Evolutionary conservation across 2,888 invertebrate species (phyloP).

Genomic region (Drosophila fulvimacula): DNA sequence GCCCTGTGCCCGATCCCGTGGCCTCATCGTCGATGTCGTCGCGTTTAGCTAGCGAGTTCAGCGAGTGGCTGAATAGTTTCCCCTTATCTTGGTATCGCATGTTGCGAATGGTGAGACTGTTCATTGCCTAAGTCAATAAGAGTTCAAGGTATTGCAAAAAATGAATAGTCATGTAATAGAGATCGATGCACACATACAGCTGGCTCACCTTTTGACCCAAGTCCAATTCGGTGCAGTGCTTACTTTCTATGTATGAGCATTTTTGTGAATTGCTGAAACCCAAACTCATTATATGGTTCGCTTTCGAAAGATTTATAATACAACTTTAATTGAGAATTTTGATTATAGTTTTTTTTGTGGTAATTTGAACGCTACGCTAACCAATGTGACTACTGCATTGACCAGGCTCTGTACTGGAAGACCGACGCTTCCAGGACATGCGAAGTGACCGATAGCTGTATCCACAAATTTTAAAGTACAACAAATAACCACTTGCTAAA

Average conservation of each 20-base stretch:
- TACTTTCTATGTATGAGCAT: constrained; percentile 65
- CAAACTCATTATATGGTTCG: constrained; percentile 60
- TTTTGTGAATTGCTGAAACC: constrained; percentile 55
- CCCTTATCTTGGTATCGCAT: constrained; percentile 69
- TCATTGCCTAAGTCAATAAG: constrained; percentile 15
- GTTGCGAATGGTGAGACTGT: constrained; percentile 86
- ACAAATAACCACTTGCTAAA: constrained; percentile 34
- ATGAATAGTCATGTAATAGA: constrained; percentile 66
- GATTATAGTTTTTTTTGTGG: constrained; percentile 43
- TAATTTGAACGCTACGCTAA: constrained; percentile 25
- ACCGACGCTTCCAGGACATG: constrained; percentile 38
- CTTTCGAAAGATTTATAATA: constrained; percentile 26
- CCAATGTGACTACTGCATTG: constrained; percentile 33
- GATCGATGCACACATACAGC: constrained; percentile 15
- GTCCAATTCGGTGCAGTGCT: constrained; percentile 63
- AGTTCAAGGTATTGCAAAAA: constrained; percentile 35
- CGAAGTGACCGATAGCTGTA: constrained; percentile 16
- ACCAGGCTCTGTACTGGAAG: constrained; percentile 42
- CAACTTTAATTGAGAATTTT: constrained; percentile 67
- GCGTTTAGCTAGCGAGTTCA: constrained; percentile 61
- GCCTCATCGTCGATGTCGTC: constrained; percentile 69
- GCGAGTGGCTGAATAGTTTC: constrained; percentile 60
- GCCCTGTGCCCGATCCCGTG: constrained; percentile 86
- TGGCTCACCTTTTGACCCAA: constrained; percentile 74
- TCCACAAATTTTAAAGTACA: constrained; percentile 18